Conservation (phyloP, 2,888 invertebrate species). For the Drosophila nr. medialis region DNA sequence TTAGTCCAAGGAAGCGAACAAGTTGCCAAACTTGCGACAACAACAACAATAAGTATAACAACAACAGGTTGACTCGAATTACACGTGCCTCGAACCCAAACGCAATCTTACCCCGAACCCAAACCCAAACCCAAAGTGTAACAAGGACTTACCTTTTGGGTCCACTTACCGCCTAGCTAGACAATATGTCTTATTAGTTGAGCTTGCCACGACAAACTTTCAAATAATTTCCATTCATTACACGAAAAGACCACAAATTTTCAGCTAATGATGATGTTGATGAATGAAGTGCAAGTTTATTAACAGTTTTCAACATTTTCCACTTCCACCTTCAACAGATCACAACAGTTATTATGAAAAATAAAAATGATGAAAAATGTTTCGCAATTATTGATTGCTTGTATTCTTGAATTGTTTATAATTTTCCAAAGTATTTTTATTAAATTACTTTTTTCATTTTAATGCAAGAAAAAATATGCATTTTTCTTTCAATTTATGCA, state of each 20-base stretch:
- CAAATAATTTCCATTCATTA: constrained; percentile 68
- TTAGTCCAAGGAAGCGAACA: constrained; percentile 58
- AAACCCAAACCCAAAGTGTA: constrained; percentile 7
- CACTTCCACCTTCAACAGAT: not conserved
- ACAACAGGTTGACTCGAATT: constrained; percentile 48
- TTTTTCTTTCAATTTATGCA: constrained; percentile 26
- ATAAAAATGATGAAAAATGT: constrained; percentile 5
- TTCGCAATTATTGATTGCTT: constrained; percentile 1
- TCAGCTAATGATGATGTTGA: constrained; percentile 59
- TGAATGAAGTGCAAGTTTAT: constrained; percentile 58
- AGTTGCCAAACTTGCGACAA: constrained; percentile 72
- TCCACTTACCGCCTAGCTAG: constrained; percentile 39
- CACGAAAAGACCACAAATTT: constrained; percentile 54
- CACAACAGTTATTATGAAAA: not conserved
- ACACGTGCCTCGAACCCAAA: constrained; percentile 29
- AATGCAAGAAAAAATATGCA: constrained; percentile 2
- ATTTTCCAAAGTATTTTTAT: constrained; percentile 2
- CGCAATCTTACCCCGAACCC: not conserved
- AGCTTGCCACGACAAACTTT: constrained; percentile 55
- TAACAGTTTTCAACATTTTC: constrained; percentile 27
- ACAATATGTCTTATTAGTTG: constrained; percentile 74
- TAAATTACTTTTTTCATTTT: not conserved
- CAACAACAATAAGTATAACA: constrained; percentile 5
- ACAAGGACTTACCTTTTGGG: constrained; percentile 39
- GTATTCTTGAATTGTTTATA: not conserved